Conservation (phyloP, 1,140 invertebrate genomes). For the Harlomillsia oculata region DNA sequence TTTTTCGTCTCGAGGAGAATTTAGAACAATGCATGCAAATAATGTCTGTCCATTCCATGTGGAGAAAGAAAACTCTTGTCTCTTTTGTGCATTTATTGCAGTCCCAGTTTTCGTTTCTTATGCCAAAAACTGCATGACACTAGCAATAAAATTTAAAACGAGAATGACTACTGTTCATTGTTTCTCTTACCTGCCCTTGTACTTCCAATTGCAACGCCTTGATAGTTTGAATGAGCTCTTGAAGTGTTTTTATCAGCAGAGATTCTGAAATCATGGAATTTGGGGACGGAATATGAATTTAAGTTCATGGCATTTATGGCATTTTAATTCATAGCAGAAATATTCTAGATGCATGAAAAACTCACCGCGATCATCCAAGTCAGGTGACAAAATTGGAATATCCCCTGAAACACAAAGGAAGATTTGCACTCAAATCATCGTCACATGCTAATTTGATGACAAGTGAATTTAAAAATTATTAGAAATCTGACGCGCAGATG, state of each 20-base stretch:
- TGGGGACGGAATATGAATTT: too few species aligned
- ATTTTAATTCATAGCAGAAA: too few species aligned
- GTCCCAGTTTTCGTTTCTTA: too few species aligned
- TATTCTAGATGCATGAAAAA: slow-evolving; percentile 4
- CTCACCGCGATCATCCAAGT: slow-evolving; percentile 53
- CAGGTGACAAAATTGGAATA: slow-evolving; percentile 57
- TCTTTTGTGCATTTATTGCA: too few species aligned
- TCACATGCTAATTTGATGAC: background rate
- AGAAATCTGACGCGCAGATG: too few species aligned
- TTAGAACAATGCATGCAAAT: too few species aligned
- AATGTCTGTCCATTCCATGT: too few species aligned
- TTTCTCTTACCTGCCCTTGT: slow-evolving; percentile 45
- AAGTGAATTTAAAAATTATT: background rate
- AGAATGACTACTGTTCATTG: too few species aligned
- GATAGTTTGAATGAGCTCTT: slow-evolving; percentile 61
- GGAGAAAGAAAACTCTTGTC: too few species aligned
- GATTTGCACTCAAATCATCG: background rate
- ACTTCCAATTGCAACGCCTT: slow-evolving; percentile 59
- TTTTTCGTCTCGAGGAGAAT: too few species aligned
- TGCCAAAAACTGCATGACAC: too few species aligned
- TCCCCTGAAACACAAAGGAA: slow-evolving; percentile 56
- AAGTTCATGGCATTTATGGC: too few species aligned
- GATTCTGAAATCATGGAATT: slow-evolving; percentile 44
- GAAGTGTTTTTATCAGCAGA: slow-evolving; percentile 55
- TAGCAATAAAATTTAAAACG: background rate